Base-by-base conservation (phyloP, 2,888 invertebrate species). In the Anagyrus pseudococci region DNA sequence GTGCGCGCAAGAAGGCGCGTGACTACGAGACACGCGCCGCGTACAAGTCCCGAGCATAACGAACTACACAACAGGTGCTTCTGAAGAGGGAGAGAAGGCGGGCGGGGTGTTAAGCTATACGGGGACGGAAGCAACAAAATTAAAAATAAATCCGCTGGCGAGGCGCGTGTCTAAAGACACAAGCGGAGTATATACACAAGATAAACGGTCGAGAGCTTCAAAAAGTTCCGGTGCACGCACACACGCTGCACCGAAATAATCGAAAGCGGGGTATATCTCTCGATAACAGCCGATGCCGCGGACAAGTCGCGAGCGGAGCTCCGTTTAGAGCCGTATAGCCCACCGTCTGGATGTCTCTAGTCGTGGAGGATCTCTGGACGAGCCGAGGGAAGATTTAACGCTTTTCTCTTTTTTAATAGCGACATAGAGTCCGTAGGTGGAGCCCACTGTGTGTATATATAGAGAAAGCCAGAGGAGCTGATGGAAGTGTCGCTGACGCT, bases 341-440 rank as follows among this genome's bases (percentile, higher is more conserved):
- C n/a, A n/a, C n/a, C n/a, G n/a, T n/a, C n/a, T n/a, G n/a, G n/a
- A n/a, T n/a, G n/a, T n/a, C n/a, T n/a, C n/a, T n/a, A n/a, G n/a
- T n/a, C n/a, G n/a, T n/a, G n/a, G n/a, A n/a, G n/a, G n/a, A n/a
- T n/a, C n/a, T n/a, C n/a, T n/a, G n/a, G n/a, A n/a, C n/a, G n/a
- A n/a, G n/a, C n/a, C 61, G 58, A 61, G 68, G 63, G 69, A n/a
- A 76, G 77, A 77, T 77, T 77, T 76, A 77, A 76, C 69, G 73
- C 66, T 69, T 68, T 67, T 62, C 71, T 67, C 69, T 75, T 70
- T 76, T 71, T 71, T 75, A 76, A 76, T 74, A 76, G 73, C 69
- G 70, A n/a, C n/a, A n/a, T n/a, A n/a, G 71, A 63, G 58, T n/a
- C 70, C 70, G 71, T 71, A 75, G 72, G 72, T 74, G 73, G 72